Conservation (phyloP, 2,888 invertebrate genomes). For the Dyspetes luteomarginatus region DNA sequence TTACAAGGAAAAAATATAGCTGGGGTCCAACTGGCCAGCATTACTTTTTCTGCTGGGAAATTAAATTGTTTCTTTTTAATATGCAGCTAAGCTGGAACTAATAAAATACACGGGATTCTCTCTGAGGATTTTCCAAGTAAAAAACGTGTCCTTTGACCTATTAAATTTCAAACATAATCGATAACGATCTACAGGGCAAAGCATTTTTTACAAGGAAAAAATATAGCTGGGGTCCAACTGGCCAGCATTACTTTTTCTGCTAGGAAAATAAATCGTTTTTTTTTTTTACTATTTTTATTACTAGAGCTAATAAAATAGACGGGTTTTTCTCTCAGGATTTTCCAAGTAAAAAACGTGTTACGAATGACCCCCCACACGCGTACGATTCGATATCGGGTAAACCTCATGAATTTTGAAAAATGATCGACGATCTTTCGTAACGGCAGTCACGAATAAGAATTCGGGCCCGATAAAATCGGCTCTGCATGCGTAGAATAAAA, state of each 20-base stretch:
- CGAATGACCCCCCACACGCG: background rate
- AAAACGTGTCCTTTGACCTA: too few relatives aligned
- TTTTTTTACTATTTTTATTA: too few relatives aligned
- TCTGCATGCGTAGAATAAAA: background rate
- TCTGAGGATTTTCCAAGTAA: background rate
- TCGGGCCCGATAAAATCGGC: conserved; percentile 16
- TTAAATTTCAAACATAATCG: too few relatives aligned
- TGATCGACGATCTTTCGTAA: conserved; percentile 21
- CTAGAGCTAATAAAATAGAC: background rate
- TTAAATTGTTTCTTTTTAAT: too few relatives aligned
- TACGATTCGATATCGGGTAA: background rate
- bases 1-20: too few relatives aligned
- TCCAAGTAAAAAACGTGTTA: background rate
- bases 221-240: too few relatives aligned
- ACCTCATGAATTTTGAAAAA: conserved; percentile 35
- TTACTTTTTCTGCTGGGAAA: too few relatives aligned
- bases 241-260: too few relatives aligned
- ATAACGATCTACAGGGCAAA: too few relatives aligned
- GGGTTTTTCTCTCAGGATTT: background rate
- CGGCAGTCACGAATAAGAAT: conserved; percentile 23
- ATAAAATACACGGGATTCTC: background rate
- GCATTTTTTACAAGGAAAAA: too few relatives aligned
- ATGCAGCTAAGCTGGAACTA: background rate
- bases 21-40: too few relatives aligned
- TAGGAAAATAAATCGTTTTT: too few relatives aligned